Conservation (phyloP, 2,888 invertebrate genomes). For the Drosophila dives region DNA sequence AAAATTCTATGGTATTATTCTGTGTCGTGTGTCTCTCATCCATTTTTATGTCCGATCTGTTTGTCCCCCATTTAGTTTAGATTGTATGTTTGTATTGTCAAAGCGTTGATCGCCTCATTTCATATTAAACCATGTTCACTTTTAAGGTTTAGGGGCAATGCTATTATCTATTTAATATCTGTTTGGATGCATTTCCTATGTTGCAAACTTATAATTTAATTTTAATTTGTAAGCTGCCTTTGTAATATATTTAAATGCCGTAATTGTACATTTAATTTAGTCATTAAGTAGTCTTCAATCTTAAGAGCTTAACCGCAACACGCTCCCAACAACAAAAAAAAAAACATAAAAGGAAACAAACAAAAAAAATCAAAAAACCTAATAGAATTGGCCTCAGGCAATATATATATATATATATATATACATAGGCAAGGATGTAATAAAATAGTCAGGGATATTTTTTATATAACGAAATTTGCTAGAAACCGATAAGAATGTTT, state of each 20-base stretch:
- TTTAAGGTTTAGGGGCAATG: conserved; percentile 51
- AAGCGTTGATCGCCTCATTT: conserved; percentile 61
- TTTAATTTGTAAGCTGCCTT: conserved; percentile 66
- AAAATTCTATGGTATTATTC: conserved; percentile 74
- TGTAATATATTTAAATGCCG: conserved; percentile 72
- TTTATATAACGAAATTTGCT: conserved; percentile 71
- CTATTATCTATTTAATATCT: conserved; percentile 13
- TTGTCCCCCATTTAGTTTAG: conserved; percentile 38
- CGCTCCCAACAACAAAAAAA: conserved; percentile 51
- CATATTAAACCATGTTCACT: conserved; percentile 33
- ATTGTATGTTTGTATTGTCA: conserved; percentile 11
- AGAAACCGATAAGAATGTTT: conserved; percentile 44
- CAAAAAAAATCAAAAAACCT: conserved; percentile 24
- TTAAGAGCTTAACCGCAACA: conserved; percentile 71
- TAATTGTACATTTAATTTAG: conserved; percentile 63
- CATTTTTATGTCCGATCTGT: conserved; percentile 43
- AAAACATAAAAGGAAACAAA: conserved; percentile 17
- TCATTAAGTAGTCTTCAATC: conserved; percentile 53
- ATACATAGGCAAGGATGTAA: conserved; percentile 23
- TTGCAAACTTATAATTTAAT: conserved; percentile 46
- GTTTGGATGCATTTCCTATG: conserved; percentile 55
- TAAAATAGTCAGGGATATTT: conserved; percentile 79
- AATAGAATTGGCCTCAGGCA: conserved; percentile 70
- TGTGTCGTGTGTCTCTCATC: conserved; percentile 51
- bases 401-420: conserved; percentile 17